Conservation (phyloP, 2,797 vertebrate genomes). For the Squalus acanthias region DNA sequence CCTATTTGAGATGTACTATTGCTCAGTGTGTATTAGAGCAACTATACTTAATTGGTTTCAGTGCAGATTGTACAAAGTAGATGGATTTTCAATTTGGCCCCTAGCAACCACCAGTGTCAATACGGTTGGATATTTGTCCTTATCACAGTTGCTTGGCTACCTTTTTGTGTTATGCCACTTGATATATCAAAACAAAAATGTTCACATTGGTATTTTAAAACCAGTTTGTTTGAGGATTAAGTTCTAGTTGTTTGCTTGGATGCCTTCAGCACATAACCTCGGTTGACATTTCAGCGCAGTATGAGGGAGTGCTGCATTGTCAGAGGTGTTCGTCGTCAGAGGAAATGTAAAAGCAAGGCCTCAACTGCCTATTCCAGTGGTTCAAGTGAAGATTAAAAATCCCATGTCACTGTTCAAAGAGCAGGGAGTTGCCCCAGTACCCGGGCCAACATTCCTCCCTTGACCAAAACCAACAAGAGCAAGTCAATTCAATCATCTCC, state of each 20-base stretch:
- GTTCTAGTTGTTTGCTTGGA: conserved; percentile 7
- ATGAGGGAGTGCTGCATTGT: background rate
- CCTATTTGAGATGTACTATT: background rate
- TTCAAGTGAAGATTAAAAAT: background rate
- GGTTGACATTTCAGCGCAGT: background rate
- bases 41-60: background rate
- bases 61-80: background rate
- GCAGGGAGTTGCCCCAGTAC: background rate
- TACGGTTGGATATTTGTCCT: background rate
- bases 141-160: conserved; percentile 7
- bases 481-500: background rate
- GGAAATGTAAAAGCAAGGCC: background rate
- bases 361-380: background rate
- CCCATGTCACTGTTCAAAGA: background rate
- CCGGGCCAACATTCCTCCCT: background rate
- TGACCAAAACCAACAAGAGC: background rate
- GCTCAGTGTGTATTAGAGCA: background rate
- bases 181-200: conserved; percentile 26
- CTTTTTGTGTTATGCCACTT: background rate
- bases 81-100: background rate
- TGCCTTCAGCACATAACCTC: background rate
- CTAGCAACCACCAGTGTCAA: background rate
- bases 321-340: background rate
- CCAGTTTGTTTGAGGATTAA: conserved; percentile 25
- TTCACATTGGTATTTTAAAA: background rate